Base-by-base conservation (phyloP, 2,888 invertebrate species). In the Pharmacophagus antenor region DNA sequence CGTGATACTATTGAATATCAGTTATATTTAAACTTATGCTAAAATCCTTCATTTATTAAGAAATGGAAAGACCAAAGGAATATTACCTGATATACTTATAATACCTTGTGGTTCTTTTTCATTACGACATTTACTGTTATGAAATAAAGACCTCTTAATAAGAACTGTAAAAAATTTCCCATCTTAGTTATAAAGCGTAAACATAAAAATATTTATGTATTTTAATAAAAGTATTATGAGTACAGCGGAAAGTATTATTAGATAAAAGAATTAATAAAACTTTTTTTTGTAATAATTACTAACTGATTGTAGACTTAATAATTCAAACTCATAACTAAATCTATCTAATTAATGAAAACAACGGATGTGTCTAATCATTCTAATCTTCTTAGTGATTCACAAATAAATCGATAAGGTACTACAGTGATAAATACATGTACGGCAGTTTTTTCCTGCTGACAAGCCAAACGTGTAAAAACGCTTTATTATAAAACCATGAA, bases 381-480 rank as follows among this genome's bases (percentile, higher is more conserved):
- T 54, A 51, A 57, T 63, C 60, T 53, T 50, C 48, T 56, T 7
- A 37, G 23, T 51, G 50, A 66, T 63, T 61, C 58, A 65, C 61
- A 56, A 57, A 62, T 49, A 55, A 61, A 56, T 56, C 54, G 65
- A 65, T 65, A 65, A 59, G 53, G 51, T 54, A 49, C 50, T 52
- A 63, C 46, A 55, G 44, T 42, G 55, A 63, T 58, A 58, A 50
- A 51, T 63, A 49, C 58, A 27, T 55, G 55, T 47, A 46, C 50
- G 60, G 51, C 61, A 60, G 61, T 63, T 51, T 62, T 66, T 66
- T 66, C 61, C 50, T 67, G 74, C 70, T 70, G 67, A 69, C 67
- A 61, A 55, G 68, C 66, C 57, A 67, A 60, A 74, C 74, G 73
- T 74, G 75, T 69, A 65, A 66, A 71, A 69, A 69, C 66, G 70